A percentile compares a stretch with the other conserved stretches of the same genome.
phyloP scores from a whole-genome alignment of 2,113 vertebrate species.

The Sturnus vulgaris region DNA sequence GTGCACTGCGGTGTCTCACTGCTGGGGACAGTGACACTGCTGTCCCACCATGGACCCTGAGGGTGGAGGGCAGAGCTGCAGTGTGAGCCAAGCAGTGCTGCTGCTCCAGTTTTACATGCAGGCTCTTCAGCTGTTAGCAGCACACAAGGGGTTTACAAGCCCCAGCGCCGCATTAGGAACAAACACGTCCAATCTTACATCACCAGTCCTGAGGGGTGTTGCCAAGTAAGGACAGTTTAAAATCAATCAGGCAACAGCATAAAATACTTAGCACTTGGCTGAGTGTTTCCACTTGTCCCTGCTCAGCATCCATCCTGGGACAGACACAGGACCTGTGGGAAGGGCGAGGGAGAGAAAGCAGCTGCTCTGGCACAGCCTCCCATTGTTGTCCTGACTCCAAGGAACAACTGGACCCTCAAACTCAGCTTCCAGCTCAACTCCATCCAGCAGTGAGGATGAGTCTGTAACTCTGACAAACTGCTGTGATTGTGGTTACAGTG shows the following conservation, averaged over 20 bases:
- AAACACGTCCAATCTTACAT: background rate
- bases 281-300: background rate
- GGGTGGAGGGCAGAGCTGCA: background rate
- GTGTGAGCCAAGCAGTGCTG: background rate
- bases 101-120: background rate
- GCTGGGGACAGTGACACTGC: background rate
- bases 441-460: background rate
- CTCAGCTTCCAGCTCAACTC: background rate
- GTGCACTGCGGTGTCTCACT: fast-evolving
- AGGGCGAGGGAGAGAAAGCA: background rate
- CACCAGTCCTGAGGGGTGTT: background rate
- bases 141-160: background rate
- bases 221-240: background rate
- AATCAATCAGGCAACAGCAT: background rate
- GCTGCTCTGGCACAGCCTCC: background rate
- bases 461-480: background rate
- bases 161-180: background rate
- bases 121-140: background rate
- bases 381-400: fast-evolving
- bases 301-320: background rate
- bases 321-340: background rate
- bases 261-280: background rate
- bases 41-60: fast-evolving
- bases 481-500: background rate
- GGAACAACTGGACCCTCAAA: background rate